These are phyloP conservation scores for Protosalanx chinensis DNA, from an alignment of 2,797 vertebrate species.

Conservation along the genomic window DNA sequence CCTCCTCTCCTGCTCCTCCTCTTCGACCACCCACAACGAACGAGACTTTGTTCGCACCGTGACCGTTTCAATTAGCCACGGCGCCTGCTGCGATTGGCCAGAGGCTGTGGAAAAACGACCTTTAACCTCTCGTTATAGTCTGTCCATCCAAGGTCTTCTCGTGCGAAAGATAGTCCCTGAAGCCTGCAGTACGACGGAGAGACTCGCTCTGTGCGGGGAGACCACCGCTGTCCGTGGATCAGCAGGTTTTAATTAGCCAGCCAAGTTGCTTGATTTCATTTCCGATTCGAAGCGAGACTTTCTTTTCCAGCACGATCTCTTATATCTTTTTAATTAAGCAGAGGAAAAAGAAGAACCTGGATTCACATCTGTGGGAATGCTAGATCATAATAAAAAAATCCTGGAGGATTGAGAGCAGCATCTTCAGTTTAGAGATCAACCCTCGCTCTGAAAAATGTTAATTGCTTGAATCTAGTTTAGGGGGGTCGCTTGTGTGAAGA, in stretches of 20 bases:
- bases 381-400: slow-evolving; percentile 21
- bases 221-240: slow-evolving; percentile 18
- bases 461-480: slow-evolving; percentile 32
- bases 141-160: slow-evolving; percentile 39
- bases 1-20: neutral
- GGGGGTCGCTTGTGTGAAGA: slow-evolving; percentile 26
- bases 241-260: slow-evolving; percentile 12
- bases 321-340: slow-evolving; percentile 26
- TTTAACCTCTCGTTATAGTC: slow-evolving; percentile 61
- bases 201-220: slow-evolving; percentile 32
- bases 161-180: slow-evolving; percentile 29
- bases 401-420: slow-evolving; percentile 24
- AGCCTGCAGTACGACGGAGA: slow-evolving; percentile 4
- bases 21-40: slow-evolving; percentile 11
- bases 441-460: slow-evolving; percentile 24
- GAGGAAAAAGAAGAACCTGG: slow-evolving; percentile 18
- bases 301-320: slow-evolving; percentile 29
- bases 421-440: slow-evolving; percentile 23
- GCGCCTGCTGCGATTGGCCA: slow-evolving; percentile 55
- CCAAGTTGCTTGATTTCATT: slow-evolving; percentile 21
- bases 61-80: slow-evolving; percentile 50
- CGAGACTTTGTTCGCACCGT: slow-evolving; percentile 54
- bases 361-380: slow-evolving; percentile 29
- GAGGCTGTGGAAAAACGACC: slow-evolving; percentile 43
- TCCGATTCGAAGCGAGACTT: slow-evolving; percentile 6